Percentiles rank a stretch among this genome's conserved stretches.
phyloP scores from a whole-genome alignment of 2,888 invertebrate genomes.

The Xestia rhomboidea region DNA sequence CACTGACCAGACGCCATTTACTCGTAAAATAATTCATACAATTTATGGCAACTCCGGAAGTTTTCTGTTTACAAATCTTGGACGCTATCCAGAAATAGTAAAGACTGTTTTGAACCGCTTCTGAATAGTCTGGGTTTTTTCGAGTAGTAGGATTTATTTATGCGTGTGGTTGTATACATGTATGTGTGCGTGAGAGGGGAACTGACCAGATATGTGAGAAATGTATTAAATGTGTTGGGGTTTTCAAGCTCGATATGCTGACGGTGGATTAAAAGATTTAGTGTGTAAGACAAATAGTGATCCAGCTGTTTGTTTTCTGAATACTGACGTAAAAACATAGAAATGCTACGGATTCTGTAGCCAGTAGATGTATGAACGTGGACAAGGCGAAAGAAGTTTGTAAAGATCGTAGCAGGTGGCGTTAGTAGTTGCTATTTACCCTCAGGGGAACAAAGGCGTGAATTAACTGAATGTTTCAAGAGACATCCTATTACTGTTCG shows the following conservation, averaged over 20 bases:
- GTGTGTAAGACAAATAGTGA: constrained; percentile 7
- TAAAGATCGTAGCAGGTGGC: too few species aligned
- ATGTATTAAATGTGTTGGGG: constrained; percentile 26
- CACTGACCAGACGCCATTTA: constrained; percentile 55
- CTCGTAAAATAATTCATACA: constrained; percentile 54
- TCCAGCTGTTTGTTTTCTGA: constrained; percentile 7
- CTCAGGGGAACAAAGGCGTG: too few species aligned
- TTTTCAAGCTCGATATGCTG: constrained; percentile 17
- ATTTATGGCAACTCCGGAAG: constrained; percentile 64
- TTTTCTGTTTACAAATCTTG: constrained; percentile 65
- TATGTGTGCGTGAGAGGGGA: neutral
- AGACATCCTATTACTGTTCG: neutral
- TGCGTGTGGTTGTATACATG: constrained; percentile 2
- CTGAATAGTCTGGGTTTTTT: constrained; percentile 49
- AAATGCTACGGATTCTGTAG: neutral
- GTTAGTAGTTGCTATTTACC: too few species aligned
- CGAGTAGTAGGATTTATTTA: constrained; percentile 35
- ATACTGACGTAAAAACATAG: neutral
- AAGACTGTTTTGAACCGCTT: constrained; percentile 44
- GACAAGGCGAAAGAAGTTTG: too few species aligned
- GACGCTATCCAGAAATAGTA: constrained; percentile 65
- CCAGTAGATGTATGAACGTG: neutral
- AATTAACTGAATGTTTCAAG: too few species aligned
- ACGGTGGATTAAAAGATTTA: constrained; percentile 18
- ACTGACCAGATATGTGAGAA: neutral